These are phyloP conservation scores for Scytalopus superciliaris DNA, from an alignment of 2,113 vertebrate genomes.

Conservation along the genomic window DNA sequence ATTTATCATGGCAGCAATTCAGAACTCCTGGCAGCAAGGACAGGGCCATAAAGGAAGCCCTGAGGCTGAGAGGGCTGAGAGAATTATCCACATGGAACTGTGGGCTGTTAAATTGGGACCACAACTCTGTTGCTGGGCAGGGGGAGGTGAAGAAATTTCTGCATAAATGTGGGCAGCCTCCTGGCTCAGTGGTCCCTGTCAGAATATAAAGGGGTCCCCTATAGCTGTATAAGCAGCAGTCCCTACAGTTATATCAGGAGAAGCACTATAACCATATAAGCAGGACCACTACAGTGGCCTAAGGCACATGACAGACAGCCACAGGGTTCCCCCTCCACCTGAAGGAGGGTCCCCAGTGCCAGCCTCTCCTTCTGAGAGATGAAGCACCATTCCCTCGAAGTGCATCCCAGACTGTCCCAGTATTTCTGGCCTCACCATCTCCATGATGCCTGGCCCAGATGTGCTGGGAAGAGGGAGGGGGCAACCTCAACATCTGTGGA, in stretches of 20 bases:
- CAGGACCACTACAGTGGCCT: not conserved
- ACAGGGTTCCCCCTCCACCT: not conserved
- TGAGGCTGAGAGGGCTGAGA: rapidly evolving
- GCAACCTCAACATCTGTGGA: not conserved
- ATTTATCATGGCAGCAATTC: not conserved
- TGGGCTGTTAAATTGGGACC: not conserved
- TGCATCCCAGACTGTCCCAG: not conserved
- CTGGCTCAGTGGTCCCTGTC: not conserved
- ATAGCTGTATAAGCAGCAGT: not conserved
- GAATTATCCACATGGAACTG: rapidly evolving
- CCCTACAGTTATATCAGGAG: not conserved
- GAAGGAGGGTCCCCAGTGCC: not conserved
- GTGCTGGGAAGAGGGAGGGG: not conserved
- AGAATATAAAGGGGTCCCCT: not conserved
- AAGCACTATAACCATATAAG: not conserved
- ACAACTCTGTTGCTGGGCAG: rapidly evolving
- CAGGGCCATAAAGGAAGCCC: not conserved
- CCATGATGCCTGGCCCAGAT: not conserved
- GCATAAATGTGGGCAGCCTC: not conserved
- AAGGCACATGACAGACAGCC: not conserved
- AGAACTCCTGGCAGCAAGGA: not conserved
- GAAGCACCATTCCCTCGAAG: not conserved
- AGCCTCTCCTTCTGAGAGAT: not conserved
- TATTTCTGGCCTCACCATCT: not conserved
- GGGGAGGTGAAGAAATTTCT: not conserved